A percentile compares a stretch with the other conserved stretches of the same genome.
These are phyloP conservation scores for Vannuccia rotundouncinata DNA, from an alignment of 2,888 invertebrate species.

Conservation along the genomic window DNA sequence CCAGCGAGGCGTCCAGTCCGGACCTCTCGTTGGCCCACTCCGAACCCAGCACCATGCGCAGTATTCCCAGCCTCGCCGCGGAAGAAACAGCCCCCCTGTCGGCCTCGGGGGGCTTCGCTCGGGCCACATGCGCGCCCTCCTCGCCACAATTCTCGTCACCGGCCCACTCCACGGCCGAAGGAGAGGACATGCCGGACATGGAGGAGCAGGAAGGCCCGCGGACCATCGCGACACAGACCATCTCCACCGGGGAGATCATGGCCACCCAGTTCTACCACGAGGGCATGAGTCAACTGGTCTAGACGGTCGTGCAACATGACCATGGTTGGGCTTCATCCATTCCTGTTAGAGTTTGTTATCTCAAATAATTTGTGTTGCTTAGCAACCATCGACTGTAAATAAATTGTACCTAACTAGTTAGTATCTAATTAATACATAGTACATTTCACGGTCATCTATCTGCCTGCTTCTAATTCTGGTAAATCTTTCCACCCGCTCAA, in stretches of 20 bases:
- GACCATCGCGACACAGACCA: slow-evolving; percentile 24
- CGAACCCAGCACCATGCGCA: slow-evolving; percentile 1
- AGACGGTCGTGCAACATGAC: too few relatives aligned
- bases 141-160: not conserved
- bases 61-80: not conserved
- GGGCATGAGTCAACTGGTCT: slow-evolving; percentile 18
- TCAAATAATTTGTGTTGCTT: too few relatives aligned
- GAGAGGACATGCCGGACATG: too few relatives aligned
- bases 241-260: slow-evolving; percentile 33
- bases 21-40: not conserved
- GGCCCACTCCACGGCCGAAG: not conserved
- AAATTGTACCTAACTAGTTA: too few relatives aligned
- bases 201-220: too few relatives aligned
- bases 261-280: slow-evolving; percentile 28
- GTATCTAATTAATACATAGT: too few relatives aligned
- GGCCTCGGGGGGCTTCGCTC: not conserved
- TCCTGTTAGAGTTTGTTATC: too few relatives aligned
- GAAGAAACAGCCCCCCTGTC: not conserved
- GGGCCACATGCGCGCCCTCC: not conserved
- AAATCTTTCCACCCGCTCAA: too few relatives aligned
- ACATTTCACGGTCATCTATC: too few relatives aligned
- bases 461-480: too few relatives aligned
- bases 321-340: too few relatives aligned
- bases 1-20: not conserved
- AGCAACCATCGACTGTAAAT: too few relatives aligned